These are phyloP conservation scores for Drosophila neotestacea DNA, from an alignment of 2,888 invertebrate genomes.

Conservation along the genomic window DNA sequence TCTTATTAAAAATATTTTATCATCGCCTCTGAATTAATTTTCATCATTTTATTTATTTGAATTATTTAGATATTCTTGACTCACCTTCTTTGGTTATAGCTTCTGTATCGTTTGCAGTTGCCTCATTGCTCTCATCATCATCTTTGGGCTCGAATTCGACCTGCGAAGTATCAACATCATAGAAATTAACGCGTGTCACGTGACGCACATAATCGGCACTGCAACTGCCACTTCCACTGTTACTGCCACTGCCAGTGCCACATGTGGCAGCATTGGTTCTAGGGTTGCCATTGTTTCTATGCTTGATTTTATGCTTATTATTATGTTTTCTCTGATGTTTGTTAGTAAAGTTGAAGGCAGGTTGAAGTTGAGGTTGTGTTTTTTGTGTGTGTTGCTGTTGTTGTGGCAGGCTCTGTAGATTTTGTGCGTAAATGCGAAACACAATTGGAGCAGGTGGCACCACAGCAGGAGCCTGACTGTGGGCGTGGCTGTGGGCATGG, in stretches of 20 bases:
- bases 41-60: too few relatives aligned
- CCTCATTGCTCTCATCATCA: conserved; percentile 87
- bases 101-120: conserved; percentile 91
- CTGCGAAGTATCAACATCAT: conserved; percentile 86
- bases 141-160: conserved; percentile 86
- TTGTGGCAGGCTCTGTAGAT: conserved; percentile 21
- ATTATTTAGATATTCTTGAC: conserved; percentile 43
- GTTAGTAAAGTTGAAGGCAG: conserved; percentile 24
- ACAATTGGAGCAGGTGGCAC: conserved; percentile 39
- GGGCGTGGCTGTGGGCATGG: conserved; percentile 14
- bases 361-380: conserved; percentile 15
- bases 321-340: neutral
- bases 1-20: too few relatives aligned
- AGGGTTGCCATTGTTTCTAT: neutral
- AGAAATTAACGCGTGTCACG: conserved; percentile 86
- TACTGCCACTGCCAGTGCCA: conserved; percentile 12
- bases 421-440: conserved; percentile 60
- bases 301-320: neutral
- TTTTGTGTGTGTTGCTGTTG: neutral
- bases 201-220: conserved; percentile 84
- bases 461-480: too few relatives aligned
- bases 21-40: too few relatives aligned
- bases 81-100: conserved; percentile 95
- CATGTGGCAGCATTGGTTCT: conserved; percentile 8
- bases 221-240: too few relatives aligned